Percentiles rank a stretch among this genome's conserved stretches.
These are phyloP conservation scores for Sarcophaga variegata DNA, from an alignment of 2,888 invertebrate genomes.

Conservation along the genomic window DNA sequence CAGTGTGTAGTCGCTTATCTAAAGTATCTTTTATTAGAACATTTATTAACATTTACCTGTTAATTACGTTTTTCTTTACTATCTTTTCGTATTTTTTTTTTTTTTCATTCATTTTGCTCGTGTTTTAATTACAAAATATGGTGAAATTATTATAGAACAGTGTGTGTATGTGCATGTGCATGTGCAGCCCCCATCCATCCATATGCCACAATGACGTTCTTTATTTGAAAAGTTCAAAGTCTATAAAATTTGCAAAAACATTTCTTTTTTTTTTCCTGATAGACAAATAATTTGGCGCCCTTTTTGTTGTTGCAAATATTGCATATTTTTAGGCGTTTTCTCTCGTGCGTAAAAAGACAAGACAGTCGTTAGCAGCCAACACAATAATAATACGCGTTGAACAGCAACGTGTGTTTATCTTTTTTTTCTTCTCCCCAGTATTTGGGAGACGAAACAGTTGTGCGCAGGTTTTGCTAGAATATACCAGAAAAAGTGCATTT, in stretches of 20 bases:
- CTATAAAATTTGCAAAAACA: background rate
- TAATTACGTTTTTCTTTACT: background rate
- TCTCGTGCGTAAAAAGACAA: slow-evolving; percentile 23
- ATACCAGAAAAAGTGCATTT: slow-evolving; percentile 12
- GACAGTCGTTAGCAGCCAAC: slow-evolving; percentile 20
- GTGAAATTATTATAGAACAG: slow-evolving; percentile 5
- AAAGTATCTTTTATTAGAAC: background rate
- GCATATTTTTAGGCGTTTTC: slow-evolving; percentile 63
- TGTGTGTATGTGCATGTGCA: background rate
- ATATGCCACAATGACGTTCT: background rate
- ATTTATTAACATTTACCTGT: background rate
- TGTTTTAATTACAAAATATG: slow-evolving; percentile 52
- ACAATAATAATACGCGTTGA: background rate
- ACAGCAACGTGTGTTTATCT: background rate
- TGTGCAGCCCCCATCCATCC: background rate
- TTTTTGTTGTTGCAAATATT: slow-evolving; percentile 18
- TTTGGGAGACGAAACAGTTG: background rate
- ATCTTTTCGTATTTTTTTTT: background rate
- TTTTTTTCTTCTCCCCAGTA: background rate
- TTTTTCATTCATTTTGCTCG: too few species aligned
- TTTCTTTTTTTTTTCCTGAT: too few species aligned
- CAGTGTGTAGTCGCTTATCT: background rate
- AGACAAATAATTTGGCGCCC: slow-evolving; percentile 33
- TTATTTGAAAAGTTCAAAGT: background rate
- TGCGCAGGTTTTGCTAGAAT: slow-evolving; percentile 44